These are phyloP conservation scores for Ormyrus pomaceus DNA, from an alignment of 2,888 invertebrate species.

Conservation along the genomic window DNA sequence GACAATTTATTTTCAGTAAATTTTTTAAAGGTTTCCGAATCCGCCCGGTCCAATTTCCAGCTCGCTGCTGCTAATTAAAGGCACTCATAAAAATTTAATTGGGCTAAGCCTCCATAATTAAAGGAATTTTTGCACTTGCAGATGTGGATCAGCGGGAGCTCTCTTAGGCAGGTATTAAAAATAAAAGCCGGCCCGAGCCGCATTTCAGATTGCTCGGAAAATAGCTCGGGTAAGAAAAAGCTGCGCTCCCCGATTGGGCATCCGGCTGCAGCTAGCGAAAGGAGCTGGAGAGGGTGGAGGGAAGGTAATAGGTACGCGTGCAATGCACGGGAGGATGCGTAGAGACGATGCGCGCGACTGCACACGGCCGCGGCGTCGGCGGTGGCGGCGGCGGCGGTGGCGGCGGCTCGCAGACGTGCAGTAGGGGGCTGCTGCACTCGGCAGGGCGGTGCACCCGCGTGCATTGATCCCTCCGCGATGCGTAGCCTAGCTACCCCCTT, in stretches of 20 bases:
- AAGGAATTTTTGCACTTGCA: constrained; percentile 19
- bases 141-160: constrained; percentile 8
- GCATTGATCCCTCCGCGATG: constrained; percentile 72
- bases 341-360: constrained; percentile 57
- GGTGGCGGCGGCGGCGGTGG: constrained; percentile 28
- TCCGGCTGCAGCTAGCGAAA: not conserved
- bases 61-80: constrained; percentile 30
- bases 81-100: constrained; percentile 28
- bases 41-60: not conserved
- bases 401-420: not conserved
- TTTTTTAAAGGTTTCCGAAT: too few relatives aligned
- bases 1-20: too few relatives aligned
- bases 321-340: constrained; percentile 70
- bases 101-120: constrained; percentile 43
- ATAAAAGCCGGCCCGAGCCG: not conserved
- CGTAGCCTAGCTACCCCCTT: constrained; percentile 68
- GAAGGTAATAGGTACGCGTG: constrained; percentile 60
- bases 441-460: constrained; percentile 74
- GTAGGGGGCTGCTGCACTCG: constrained; percentile 64
- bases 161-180: not conserved
- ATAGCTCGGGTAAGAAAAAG: not conserved
- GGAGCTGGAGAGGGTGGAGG: not conserved
- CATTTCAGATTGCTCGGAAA: constrained; percentile 26
- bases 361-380: too few relatives aligned
- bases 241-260: not conserved